Evolutionary conservation across 2,797 vertebrate species (phyloP).

Genomic region (Sebastes cheni): DNA sequence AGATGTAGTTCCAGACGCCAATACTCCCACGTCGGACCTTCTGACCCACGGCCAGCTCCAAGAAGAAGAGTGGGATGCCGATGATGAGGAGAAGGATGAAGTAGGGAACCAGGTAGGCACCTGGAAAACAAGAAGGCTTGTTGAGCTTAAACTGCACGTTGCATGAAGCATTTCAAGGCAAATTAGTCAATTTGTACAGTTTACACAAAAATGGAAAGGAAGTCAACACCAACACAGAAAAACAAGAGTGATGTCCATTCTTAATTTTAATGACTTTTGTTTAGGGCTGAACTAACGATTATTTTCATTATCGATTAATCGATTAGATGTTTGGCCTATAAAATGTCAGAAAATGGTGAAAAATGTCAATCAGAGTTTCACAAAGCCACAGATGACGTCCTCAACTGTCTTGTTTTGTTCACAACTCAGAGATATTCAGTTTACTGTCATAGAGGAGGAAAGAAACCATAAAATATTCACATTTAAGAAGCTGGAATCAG

Average conservation of each 20-base stretch:
- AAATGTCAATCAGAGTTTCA: no score
- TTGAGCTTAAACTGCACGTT: neutral
- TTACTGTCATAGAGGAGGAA: no score
- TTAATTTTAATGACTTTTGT: neutral
- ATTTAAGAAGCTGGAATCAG: no score
- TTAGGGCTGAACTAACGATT: no score
- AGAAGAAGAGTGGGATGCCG: constrained; percentile 94
- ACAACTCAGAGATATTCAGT: no score
- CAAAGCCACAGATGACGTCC: no score
- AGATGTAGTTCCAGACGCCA: constrained; percentile 95
- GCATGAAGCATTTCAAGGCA: neutral
- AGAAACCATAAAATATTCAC: no score
- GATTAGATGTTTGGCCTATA: no score
- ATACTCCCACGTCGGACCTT: constrained; percentile 95
- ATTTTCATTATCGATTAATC: no score
- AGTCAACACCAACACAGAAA: neutral
- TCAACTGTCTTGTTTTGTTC: no score
- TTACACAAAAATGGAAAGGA: neutral
- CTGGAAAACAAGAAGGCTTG: constrained; percentile 65
- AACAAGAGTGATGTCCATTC: neutral
- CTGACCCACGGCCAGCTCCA: constrained; percentile 95
- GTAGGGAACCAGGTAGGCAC: constrained; percentile 94
- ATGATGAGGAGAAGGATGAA: constrained; percentile 92
- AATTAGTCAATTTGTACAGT: neutral
- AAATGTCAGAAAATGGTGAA: no score